Conservation (phyloP, 2,797 vertebrate genomes). For the Erethizon dorsatum region DNA sequence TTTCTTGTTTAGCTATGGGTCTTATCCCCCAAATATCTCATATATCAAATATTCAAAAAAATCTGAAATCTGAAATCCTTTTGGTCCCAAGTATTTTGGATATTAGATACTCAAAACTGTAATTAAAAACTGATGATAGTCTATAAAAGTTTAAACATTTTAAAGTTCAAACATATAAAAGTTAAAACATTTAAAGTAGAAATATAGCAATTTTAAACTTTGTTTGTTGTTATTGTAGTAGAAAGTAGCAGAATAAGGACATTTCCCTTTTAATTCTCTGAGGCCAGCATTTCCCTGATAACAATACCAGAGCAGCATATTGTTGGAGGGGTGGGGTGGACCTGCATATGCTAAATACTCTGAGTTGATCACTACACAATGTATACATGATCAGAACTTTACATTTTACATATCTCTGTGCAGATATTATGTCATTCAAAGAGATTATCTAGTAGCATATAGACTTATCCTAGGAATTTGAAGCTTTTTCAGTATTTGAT, state of each 20-base stretch:
- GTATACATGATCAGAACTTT: neutral
- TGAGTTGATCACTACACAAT: neutral
- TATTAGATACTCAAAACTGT: neutral
- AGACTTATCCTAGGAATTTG: neutral
- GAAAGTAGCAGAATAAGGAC: neutral
- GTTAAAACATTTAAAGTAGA: neutral
- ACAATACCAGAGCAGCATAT: neutral
- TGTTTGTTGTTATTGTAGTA: neutral
- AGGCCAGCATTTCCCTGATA: neutral
- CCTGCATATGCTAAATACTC: neutral
- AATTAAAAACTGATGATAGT: neutral
- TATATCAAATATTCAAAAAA: no score
- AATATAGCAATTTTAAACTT: neutral
- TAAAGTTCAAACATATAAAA: no score
- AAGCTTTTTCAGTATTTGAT: neutral
- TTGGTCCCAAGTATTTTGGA: neutral
- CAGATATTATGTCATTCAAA: neutral
- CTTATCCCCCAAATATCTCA: neutral
- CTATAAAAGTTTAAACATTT: neutral
- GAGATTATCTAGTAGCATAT: neutral
- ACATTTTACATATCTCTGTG: neutral
- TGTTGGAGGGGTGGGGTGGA: neutral
- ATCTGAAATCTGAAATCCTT: neutral
- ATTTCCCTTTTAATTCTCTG: neutral
- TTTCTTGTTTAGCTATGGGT: neutral